These are phyloP conservation scores for Lasioglossum pauxillum DNA, from an alignment of 2,888 invertebrate genomes.

Conservation along the genomic window DNA sequence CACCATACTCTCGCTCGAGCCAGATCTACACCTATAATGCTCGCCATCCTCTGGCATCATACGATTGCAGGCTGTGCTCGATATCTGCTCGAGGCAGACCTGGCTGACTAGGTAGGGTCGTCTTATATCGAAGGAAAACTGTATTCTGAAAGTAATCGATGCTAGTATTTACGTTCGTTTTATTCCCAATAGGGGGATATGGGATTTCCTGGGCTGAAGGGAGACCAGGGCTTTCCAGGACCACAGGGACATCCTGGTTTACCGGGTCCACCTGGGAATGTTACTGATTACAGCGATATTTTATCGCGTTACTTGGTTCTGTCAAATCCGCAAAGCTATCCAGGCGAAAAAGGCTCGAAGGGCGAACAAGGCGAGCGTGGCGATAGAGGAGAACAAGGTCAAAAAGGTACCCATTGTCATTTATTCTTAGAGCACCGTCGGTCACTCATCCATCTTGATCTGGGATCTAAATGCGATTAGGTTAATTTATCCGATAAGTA, in stretches of 20 bases:
- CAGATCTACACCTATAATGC: too few relatives aligned
- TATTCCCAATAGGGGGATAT: slow-evolving; percentile 68
- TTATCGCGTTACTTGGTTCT: slow-evolving; percentile 38
- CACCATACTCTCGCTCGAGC: too few relatives aligned
- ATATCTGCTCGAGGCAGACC: too few relatives aligned
- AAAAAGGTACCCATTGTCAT: slow-evolving; percentile 54
- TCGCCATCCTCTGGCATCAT: too few relatives aligned
- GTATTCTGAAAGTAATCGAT: not conserved
- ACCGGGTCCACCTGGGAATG: slow-evolving; percentile 75
- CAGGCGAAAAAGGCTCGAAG: slow-evolving; percentile 75
- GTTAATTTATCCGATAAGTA: slow-evolving; percentile 40
- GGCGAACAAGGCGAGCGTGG: slow-evolving; percentile 75
- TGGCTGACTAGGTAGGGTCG: too few relatives aligned
- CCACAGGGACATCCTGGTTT: slow-evolving; percentile 72
- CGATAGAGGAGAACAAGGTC: slow-evolving; percentile 52
- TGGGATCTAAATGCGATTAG: slow-evolving; percentile 37
- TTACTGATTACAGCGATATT: slow-evolving; percentile 63
- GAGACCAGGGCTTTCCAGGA: slow-evolving; percentile 74
- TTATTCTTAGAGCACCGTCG: not conserved
- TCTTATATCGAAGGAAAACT: too few relatives aligned
- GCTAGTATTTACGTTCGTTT: not conserved
- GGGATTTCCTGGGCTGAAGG: slow-evolving; percentile 78
- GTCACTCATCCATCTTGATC: not conserved
- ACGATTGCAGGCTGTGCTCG: too few relatives aligned
- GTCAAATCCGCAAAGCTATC: slow-evolving; percentile 32